phyloP scores from a whole-genome alignment of 2,797 vertebrate species.

The Pantherophis vulpinus region DNA sequence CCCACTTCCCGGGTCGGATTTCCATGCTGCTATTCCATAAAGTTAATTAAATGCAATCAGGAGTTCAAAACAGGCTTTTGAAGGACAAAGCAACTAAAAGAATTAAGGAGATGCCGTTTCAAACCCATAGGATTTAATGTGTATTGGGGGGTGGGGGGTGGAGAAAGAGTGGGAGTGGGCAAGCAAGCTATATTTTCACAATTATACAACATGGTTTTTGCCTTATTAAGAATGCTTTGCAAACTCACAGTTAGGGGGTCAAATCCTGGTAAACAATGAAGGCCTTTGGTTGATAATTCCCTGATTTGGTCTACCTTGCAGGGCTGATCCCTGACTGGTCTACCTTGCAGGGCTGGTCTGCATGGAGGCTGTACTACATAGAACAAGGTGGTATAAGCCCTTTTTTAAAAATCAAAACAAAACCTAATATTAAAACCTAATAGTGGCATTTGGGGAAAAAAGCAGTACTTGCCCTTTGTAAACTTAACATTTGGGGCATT shows the following conservation, averaged over 20 bases:
- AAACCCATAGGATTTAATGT: not conserved
- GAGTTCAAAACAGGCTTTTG: not conserved
- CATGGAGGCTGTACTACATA: not conserved
- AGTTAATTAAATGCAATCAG: not conserved
- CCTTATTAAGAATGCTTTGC: not conserved
- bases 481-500: not conserved
- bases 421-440: not conserved
- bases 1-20: not conserved
- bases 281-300: not conserved
- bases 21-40: not conserved
- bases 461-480: not conserved
- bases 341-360: not conserved
- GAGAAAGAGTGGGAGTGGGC: not conserved
- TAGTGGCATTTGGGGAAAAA: not conserved
- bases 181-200: not conserved
- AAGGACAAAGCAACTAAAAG: not conserved
- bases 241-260: not conserved
- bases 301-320: not conserved
- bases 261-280: not conserved
- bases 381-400: not conserved
- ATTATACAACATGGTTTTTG: not conserved
- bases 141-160: not conserved
- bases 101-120: not conserved
- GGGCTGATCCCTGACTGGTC: not conserved
- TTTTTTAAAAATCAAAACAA: not conserved